Evolutionary conservation across 2,888 invertebrate species (phyloP), one percentile per base, ranked within the genome.

Genomic region (Archaeoteleia sp.): DNA sequence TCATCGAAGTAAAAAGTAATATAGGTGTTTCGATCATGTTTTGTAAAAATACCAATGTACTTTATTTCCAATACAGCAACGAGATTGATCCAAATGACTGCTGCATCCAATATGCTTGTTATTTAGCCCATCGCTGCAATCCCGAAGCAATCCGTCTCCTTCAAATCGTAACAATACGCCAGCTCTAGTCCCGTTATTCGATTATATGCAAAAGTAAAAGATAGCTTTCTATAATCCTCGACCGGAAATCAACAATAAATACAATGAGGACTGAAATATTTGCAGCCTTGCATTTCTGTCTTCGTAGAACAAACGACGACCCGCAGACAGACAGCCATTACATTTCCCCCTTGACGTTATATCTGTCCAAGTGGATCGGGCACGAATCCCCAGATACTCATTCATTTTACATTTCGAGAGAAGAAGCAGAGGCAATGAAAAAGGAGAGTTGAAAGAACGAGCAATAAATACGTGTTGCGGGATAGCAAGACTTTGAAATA

Each of bases 121-220:
- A 58, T 42, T 49, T 49, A 35, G 29, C 27, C 34, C 48, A 42
- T 34, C 42, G 37, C 23, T 25, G 45, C 48, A 25, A 58, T 42
- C 30, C 27, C 42, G 13, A 23, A 10, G 34, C 17, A 46, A 58
- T 48, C 34, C 40, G 42, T 58, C 42, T 12, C 30, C 40, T 25
- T 32, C 20, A 42, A 27, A 58, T 42, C 42, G 27, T 20, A 58
- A 58, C 48, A 48, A 48, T 32, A 25, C 23, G 23, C 25, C 46
- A 30, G 42, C 48, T 32, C 27, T 42, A 34, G 48, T 58, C 32
- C 48, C 48, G 58, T 58, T 58, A 58, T 58, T 58, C 58, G 48
- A 48, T 58, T 58, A 58, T 48, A 58, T 42, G 58, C 42, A 42
- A 40, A 57, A 57, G 57, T 57, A 46, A 57, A 58, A 58, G 48